Evolutionary conservation across 2,113 vertebrate genomes (phyloP), one percentile per base, ranked within the genome.

Genomic region (Passer montanus): DNA sequence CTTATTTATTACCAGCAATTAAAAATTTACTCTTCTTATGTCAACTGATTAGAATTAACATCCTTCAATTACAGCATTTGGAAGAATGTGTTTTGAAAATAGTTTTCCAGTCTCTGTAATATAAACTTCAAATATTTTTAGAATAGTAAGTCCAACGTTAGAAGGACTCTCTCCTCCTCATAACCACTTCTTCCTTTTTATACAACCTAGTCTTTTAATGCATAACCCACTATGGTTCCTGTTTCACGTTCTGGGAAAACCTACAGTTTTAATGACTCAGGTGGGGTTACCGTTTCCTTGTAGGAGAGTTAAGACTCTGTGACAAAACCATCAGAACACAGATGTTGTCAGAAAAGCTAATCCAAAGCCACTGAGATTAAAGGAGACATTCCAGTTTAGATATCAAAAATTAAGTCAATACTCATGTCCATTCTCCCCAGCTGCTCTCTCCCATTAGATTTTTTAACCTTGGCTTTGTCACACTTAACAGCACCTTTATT

Each of bases 401-500:
- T 68, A 82, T 10, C 55, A 78, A 77, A 28, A 87, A 24, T 41
- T 67, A 78, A 62, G 23, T 5, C 7, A 81, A 59, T 33, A 52
- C 31, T 64, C 86, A 33, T 2, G 13, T 24, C 67, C 31, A 9
- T 67, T 55, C 55, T 90, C 21, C 15, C n/a, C 4, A 43, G 69
- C 6, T 73, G 49, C 26, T 52, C 31, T 33, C 85, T 56, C 28
- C 33, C 11, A 18, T 28, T 44, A 49, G 2, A 9, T 53, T 73
- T 87, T 62, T 76, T 49, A 87, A 37, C 44, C n/a, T 88, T 60
- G 31, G 23, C n/a, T 89, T 84, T 81, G n/a, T 87, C 52, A 82
- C 47, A 70, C 11, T 19, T 58, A 49, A 79, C 35, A 63, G 15
- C 43, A 62, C 22, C 21, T 66, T 53, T 52, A 80, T 62, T 22